Evolutionary conservation across 2,888 invertebrate genomes (phyloP).

Genomic region (Chloroclysta siterata): DNA sequence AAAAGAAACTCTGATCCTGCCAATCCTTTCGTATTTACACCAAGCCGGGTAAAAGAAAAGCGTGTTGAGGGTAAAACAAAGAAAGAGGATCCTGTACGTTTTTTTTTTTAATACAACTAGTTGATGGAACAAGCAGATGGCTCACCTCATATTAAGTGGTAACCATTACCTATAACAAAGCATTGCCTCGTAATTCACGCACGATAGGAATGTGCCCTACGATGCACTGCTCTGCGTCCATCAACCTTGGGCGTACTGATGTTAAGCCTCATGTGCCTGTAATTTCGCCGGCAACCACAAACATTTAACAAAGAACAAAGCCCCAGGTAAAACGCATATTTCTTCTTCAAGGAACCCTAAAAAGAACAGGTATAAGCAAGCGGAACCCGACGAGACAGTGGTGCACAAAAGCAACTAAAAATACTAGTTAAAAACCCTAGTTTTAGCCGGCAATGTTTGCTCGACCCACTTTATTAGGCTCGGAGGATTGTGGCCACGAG

Average conservation of each 20-base stretch:
- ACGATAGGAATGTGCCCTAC: too few relatives aligned
- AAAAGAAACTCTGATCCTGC: conserved; percentile 43
- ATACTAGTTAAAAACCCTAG: conserved; percentile 77
- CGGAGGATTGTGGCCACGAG: conserved; percentile 54
- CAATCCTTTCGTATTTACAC: conserved; percentile 55
- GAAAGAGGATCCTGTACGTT: conserved; percentile 10
- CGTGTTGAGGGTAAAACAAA: conserved; percentile 3
- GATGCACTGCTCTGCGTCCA: too few relatives aligned
- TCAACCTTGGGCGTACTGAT: too few relatives aligned
- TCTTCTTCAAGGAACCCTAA: conserved; percentile 15
- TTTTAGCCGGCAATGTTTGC: conserved; percentile 74
- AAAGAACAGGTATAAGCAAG: conserved; percentile 47
- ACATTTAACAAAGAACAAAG: not conserved
- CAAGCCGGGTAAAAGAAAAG: conserved; percentile 47
- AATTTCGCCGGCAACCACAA: not conserved
- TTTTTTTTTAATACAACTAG: too few relatives aligned
- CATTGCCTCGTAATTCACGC: too few relatives aligned
- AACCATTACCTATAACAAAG: too few relatives aligned
- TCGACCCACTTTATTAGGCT: conserved; percentile 80
- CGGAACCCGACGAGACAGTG: conserved; percentile 59
- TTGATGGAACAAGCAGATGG: too few relatives aligned
- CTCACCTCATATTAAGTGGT: too few relatives aligned
- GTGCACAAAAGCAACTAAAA: conserved; percentile 73
- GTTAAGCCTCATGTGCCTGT: too few relatives aligned
- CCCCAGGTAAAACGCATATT: not conserved